Evolutionary conservation across 2,888 invertebrate species (phyloP), one percentile per base, ranked within the genome.

Genomic region (Pollenia griseotomentosa): DNA sequence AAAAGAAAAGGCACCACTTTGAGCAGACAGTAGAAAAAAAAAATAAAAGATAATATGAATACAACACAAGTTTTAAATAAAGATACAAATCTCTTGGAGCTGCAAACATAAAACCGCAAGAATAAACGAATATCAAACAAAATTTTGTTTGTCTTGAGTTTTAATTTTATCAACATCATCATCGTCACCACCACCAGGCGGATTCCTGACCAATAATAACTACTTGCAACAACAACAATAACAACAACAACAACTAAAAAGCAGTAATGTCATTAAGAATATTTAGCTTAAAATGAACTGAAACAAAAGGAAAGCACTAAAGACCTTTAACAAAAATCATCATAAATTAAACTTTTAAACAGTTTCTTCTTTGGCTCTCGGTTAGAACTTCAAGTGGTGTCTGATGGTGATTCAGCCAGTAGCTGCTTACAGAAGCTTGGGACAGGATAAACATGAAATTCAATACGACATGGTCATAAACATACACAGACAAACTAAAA

Each of bases 381-480:
- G 44, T 63, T 16, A 51, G 19, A 59, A 19, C 53, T 40, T 53
- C 46, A 42, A 3, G 65, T 73, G 33, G 12, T 73, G 19, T 12
- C 51, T 19, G 74, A 68, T 48, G 61, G 55, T 12, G 40, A 44
- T 53, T 63, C 46, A 23, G 51, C 48, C 73, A 57, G 78, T 71
- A 83, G 77, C 75, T 70, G 75, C 10, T 77, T 70, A 55, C 70
- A 55, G 83, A 53, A 83, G 82, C 75, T 12, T 42, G 42, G 16
- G 57, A 75, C 75, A 75, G 42, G 63, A 74, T 61, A 75, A 83
- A 77, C 59, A 77, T 77, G 83, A 87, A 87, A 87, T 81, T 87
- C 44, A 74, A 87, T 87, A 87, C 71, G 44, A 66, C 71, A 65
- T 65, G 68, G 65, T 19, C 44, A 80, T 73, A 40, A 59, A 53